Percentiles rank a stretch among this genome's conserved stretches.
These are phyloP conservation scores for Resseliella maxima DNA, from an alignment of 2,888 invertebrate genomes.

Conservation along the genomic window DNA sequence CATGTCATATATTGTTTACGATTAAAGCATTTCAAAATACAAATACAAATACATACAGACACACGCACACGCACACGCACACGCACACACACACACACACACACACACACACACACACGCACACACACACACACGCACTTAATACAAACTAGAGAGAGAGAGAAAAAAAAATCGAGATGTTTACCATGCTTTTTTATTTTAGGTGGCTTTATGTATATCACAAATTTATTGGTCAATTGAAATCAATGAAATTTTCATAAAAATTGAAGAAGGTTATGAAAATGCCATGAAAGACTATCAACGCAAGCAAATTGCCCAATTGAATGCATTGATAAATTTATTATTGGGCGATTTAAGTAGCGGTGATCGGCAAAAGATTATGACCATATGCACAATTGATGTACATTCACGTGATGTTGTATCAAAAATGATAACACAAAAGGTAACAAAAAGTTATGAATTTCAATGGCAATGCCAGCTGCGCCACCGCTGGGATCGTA, in stretches of 20 bases:
- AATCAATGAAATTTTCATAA: conserved; percentile 88
- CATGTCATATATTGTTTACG: background rate
- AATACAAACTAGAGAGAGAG: no score
- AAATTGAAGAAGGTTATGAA: conserved; percentile 92
- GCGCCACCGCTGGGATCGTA: conserved; percentile 82
- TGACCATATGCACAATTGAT: conserved; percentile 96
- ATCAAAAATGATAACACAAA: conserved; percentile 83
- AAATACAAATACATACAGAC: background rate
- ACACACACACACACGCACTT: no score
- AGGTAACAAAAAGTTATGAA: conserved; percentile 81
- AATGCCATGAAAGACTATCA: conserved; percentile 93
- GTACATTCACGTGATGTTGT: conserved; percentile 96
- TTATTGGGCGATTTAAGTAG: conserved; percentile 83
- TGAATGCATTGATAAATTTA: conserved; percentile 84
- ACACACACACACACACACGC: no score
- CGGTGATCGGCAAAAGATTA: conserved; percentile 92
- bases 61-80: background rate
- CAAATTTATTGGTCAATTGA: conserved; percentile 98
- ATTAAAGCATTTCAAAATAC: no score
- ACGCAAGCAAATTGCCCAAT: conserved; percentile 85
- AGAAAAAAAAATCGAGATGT: no score
- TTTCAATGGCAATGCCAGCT: conserved; percentile 95
- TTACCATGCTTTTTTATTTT: background rate
- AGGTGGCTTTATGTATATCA: conserved; percentile 85
- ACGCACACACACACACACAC: no score